Conservation (phyloP, 2,888 invertebrate species). For the Drosophila robusta region DNA sequence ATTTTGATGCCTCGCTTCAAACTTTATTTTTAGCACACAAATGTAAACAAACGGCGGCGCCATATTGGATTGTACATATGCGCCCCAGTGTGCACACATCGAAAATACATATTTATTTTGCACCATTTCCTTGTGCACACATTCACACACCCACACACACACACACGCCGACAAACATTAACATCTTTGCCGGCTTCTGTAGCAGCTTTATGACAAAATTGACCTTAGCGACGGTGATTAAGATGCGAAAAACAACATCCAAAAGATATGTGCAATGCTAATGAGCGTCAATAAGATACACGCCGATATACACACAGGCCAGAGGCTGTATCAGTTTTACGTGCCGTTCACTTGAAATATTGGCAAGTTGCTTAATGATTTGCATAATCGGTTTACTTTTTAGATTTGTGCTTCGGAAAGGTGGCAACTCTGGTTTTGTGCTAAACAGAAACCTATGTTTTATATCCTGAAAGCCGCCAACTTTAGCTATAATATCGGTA, state of each 20-base stretch:
- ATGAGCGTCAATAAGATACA: slow-evolving; percentile 46
- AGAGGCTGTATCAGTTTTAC: slow-evolving; percentile 4
- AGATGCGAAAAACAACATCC: slow-evolving; percentile 46
- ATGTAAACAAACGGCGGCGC: slow-evolving; percentile 49
- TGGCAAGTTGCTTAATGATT: slow-evolving; percentile 8
- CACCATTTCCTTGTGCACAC: slow-evolving; percentile 28
- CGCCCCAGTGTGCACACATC: slow-evolving; percentile 42
- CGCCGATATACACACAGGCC: slow-evolving; percentile 5
- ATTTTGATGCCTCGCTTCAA: slow-evolving; percentile 27
- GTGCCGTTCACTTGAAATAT: slow-evolving; percentile 11
- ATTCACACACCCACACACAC: neutral
- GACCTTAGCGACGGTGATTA: slow-evolving; percentile 58
- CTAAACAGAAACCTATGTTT: no score
- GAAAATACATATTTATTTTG: slow-evolving; percentile 25
- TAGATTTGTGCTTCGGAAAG: neutral
- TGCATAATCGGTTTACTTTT: slow-evolving; percentile 11
- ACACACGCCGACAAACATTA: neutral
- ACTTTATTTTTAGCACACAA: slow-evolving; percentile 48
- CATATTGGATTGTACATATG: slow-evolving; percentile 38
- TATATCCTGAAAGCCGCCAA: no score
- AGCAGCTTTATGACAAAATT: slow-evolving; percentile 42
- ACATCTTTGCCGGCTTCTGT: slow-evolving; percentile 40
- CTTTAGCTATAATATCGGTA: no score
- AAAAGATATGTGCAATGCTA: slow-evolving; percentile 39
- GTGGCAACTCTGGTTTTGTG: neutral